A percentile compares a stretch with the other conserved stretches of the same genome.
These are phyloP conservation scores for Protonemura montana DNA, from an alignment of 2,888 invertebrate species.

Conservation along the genomic window DNA sequence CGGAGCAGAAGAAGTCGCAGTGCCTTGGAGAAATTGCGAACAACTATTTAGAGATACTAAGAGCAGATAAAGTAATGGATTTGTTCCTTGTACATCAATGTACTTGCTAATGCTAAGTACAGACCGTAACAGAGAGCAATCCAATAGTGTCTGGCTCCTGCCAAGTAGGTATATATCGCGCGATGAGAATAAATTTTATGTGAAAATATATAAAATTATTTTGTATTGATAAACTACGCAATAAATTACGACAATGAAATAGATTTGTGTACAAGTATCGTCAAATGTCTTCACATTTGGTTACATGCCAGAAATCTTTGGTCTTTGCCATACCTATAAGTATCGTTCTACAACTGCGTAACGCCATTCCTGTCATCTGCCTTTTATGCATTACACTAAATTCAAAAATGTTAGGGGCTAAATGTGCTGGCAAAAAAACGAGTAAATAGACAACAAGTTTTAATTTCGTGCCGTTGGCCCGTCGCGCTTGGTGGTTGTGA, in stretches of 20 bases:
- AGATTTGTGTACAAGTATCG: background rate
- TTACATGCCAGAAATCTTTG: background rate
- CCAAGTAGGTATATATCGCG: background rate
- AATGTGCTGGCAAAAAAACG: background rate
- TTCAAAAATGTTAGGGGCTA: background rate
- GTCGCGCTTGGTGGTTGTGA: background rate
- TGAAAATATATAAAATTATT: background rate
- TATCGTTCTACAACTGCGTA: background rate
- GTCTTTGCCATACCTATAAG: background rate
- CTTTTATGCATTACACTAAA: background rate
- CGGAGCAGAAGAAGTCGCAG: background rate
- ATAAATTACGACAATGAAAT: background rate
- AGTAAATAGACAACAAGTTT: slow-evolving; percentile 8
- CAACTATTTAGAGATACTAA: slow-evolving; percentile 10
- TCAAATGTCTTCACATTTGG: background rate
- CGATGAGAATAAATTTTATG: background rate
- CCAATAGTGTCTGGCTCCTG: background rate
- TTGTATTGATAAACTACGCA: background rate
- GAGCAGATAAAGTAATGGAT: slow-evolving; percentile 43
- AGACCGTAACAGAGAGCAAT: background rate
- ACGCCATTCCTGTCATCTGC: background rate
- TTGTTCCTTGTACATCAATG: slow-evolving; percentile 30
- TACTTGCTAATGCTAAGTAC: slow-evolving; percentile 18
- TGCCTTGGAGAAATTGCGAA: background rate
- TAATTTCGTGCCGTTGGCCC: slow-evolving; percentile 20